Conservation (phyloP, 30 jellyfish, hydroid and myxozoan species). For the Clytia hemisphaerica region DNA sequence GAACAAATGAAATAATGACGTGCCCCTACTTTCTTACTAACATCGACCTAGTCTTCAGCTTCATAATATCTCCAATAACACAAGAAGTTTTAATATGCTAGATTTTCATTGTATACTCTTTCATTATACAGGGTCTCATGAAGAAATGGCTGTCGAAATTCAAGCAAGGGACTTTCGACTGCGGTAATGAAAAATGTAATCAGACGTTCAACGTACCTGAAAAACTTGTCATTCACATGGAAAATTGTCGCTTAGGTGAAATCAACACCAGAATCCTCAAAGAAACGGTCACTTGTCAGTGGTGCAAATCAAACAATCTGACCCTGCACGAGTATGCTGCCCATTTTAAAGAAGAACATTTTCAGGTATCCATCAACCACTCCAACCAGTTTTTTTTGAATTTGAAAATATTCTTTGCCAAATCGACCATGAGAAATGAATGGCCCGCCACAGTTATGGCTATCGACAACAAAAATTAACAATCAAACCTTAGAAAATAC, state of each 20-base stretch:
- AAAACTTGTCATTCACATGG: background rate
- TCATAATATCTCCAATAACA: too few species aligned
- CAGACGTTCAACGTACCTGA: background rate
- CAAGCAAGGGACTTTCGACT: background rate
- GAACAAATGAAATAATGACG: too few species aligned
- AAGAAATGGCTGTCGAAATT: slow-evolving; percentile 11
- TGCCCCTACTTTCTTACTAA: too few species aligned
- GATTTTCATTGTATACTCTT: background rate
- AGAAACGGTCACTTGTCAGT: background rate
- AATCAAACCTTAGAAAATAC: too few species aligned
- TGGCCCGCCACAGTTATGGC: too few species aligned
- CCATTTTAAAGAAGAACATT: background rate
- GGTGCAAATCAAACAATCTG: background rate
- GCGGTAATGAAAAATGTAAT: background rate
- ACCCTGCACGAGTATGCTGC: background rate
- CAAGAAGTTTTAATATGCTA: too few species aligned
- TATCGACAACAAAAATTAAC: too few species aligned
- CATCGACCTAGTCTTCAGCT: too few species aligned
- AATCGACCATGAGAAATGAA: too few species aligned
- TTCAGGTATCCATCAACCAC: slow-evolving; percentile 8
- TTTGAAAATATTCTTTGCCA: too few species aligned
- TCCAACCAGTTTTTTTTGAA: too few species aligned
- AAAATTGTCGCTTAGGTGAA: background rate
- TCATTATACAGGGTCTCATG: background rate
- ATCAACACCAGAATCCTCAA: background rate